These are phyloP conservation scores for Willisornis vidua DNA, from an alignment of 2,113 vertebrate species.

Conservation along the genomic window DNA sequence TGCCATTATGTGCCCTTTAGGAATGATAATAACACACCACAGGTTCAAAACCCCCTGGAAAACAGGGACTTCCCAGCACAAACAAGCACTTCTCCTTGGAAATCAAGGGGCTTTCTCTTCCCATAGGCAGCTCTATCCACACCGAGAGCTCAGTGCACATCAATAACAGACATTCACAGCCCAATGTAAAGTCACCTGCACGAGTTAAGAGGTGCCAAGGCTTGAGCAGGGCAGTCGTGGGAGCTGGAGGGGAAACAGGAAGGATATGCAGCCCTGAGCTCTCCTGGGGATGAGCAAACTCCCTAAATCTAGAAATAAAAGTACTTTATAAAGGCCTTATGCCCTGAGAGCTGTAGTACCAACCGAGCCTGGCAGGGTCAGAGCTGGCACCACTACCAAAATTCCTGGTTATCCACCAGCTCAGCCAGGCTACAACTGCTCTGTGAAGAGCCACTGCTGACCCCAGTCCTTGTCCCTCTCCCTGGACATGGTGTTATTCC, in stretches of 20 bases:
- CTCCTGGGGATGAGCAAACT: neutral
- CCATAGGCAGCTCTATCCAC: neutral
- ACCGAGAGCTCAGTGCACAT: neutral
- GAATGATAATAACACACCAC: neutral
- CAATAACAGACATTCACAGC: neutral
- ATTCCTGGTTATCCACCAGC: neutral
- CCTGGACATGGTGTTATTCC: neutral
- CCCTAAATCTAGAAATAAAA: neutral
- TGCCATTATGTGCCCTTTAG: neutral
- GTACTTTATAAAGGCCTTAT: neutral
- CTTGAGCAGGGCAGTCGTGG: neutral
- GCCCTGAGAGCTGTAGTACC: neutral
- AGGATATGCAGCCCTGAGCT: neutral
- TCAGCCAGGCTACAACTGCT: neutral
- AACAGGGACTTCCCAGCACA: conserved; percentile 26
- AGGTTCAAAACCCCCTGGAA: neutral
- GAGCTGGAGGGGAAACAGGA: neutral
- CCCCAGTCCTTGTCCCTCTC: neutral
- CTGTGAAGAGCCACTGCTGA: neutral
- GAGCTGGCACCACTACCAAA: neutral
- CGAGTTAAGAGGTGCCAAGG: neutral
- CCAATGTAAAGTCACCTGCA: neutral
- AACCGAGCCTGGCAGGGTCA: neutral
- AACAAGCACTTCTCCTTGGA: conserved; percentile 3
- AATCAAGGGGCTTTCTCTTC: conserved; percentile 11